Evolutionary conservation across 2,797 vertebrate genomes (phyloP).

Genomic region (Aselliscus stoliczkanus): DNA sequence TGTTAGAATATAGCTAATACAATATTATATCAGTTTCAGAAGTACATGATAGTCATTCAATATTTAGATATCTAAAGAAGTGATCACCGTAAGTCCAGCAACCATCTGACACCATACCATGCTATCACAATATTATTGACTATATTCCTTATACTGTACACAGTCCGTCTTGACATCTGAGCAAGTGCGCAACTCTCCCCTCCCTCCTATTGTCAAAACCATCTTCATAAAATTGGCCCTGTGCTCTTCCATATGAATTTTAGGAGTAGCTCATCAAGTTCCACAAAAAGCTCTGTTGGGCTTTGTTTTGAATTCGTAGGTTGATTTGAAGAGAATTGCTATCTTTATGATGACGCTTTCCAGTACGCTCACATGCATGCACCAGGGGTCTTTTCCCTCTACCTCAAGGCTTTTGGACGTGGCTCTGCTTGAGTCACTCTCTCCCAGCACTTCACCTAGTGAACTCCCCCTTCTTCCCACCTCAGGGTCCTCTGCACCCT

Average conservation of each 20-base stretch:
- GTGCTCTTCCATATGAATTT: neutral
- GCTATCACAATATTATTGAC: too few relatives aligned
- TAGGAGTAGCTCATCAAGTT: neutral
- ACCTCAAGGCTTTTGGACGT: neutral
- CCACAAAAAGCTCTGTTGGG: neutral
- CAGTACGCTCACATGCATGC: neutral
- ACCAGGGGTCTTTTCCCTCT: neutral
- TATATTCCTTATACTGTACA: too few relatives aligned
- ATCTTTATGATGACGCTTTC: neutral
- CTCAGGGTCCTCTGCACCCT: neutral
- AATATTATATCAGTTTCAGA: too few relatives aligned
- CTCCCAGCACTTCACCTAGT: neutral
- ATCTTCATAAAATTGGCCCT: neutral
- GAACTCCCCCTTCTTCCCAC: neutral
- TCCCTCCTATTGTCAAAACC: neutral
- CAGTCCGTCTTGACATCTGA: neutral
- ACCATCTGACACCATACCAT: too few relatives aligned
- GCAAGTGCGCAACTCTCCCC: neutral
- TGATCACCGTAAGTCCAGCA: too few relatives aligned
- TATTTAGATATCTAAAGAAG: too few relatives aligned
- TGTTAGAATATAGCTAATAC: too few relatives aligned
- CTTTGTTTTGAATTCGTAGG: neutral
- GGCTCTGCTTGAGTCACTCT: neutral
- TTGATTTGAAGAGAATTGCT: neutral
- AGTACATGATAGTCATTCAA: too few relatives aligned